phyloP scores from a whole-genome alignment of 2,113 vertebrate species.

The Neoarius graeffei region DNA sequence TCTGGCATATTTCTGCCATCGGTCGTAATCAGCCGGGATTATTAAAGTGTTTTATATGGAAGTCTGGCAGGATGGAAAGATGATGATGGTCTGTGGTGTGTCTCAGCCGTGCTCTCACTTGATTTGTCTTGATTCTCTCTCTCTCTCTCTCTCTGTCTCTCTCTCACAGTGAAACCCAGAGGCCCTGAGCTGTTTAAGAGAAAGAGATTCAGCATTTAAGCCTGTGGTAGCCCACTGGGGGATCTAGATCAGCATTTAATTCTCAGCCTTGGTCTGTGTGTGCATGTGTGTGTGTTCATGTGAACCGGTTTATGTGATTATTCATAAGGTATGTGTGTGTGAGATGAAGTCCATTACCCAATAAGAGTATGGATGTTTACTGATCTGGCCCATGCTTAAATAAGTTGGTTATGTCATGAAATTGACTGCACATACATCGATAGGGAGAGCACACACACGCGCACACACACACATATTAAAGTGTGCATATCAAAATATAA shows the following conservation, averaged over 20 bases:
- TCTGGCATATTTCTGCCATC: constrained; percentile 60
- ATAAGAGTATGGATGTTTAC: constrained; percentile 80
- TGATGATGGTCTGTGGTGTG: constrained; percentile 53
- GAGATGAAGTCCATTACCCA: constrained; percentile 71
- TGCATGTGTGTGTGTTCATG: constrained; percentile 34
- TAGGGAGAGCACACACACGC: not conserved
- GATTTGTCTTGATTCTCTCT: constrained; percentile 58
- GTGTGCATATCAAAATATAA: not conserved
- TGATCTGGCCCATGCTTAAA: constrained; percentile 86
- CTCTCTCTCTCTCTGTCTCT: constrained; percentile 39
- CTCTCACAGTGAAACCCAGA: constrained; percentile 66
- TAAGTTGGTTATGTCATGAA: constrained; percentile 67
- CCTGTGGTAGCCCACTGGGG: constrained; percentile 76
- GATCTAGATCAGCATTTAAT: constrained; percentile 85
- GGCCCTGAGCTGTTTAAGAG: constrained; percentile 78
- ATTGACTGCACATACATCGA: not conserved
- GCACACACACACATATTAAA: not conserved
- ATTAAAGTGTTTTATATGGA: constrained; percentile 58
- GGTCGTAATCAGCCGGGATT: constrained; percentile 66
- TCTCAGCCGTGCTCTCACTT: constrained; percentile 60
- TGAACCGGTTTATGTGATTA: constrained; percentile 20
- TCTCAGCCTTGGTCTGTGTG: constrained; percentile 65
- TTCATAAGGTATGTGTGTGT: constrained; percentile 20
- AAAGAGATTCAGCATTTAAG: constrained; percentile 77
- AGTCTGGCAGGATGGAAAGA: constrained; percentile 61